phyloP scores from a whole-genome alignment of 2,888 invertebrate species.

The Pammene fasciana region DNA sequence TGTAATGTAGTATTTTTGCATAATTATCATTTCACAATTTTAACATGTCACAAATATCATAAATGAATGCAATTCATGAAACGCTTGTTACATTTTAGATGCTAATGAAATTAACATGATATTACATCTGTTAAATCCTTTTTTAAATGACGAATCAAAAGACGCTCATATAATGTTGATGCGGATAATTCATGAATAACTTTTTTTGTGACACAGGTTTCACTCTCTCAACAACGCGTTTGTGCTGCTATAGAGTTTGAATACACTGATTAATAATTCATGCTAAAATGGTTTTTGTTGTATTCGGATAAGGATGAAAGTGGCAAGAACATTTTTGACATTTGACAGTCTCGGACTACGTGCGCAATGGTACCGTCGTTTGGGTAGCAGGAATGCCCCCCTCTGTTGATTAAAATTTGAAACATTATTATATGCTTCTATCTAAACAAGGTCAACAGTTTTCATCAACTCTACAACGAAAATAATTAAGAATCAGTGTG shows the following conservation, averaged over 20 bases:
- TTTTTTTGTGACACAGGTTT: slow-evolving; percentile 70
- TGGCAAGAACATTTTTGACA: slow-evolving; percentile 29
- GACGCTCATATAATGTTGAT: slow-evolving; percentile 58
- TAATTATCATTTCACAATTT: slow-evolving; percentile 7
- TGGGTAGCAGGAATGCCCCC: slow-evolving; percentile 68
- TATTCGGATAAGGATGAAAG: slow-evolving; percentile 19
- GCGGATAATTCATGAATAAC: slow-evolving; percentile 63
- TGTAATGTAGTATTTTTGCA: slow-evolving; percentile 55
- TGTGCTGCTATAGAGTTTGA: slow-evolving; percentile 39
- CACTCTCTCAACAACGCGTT: slow-evolving; percentile 42
- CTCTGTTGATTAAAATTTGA: slow-evolving; percentile 84
- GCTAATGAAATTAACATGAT: too few relatives aligned
- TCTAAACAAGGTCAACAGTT: slow-evolving; percentile 85
- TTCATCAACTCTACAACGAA: slow-evolving; percentile 79
- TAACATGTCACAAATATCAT: slow-evolving; percentile 16
- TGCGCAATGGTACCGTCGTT: slow-evolving; percentile 43
- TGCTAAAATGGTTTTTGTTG: slow-evolving; percentile 20
- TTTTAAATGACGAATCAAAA: not conserved
- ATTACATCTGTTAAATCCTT: not conserved
- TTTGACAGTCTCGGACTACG: slow-evolving; percentile 42
- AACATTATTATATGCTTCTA: slow-evolving; percentile 76
- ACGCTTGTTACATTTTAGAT: not conserved
- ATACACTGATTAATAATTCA: slow-evolving; percentile 32
- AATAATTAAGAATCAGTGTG: slow-evolving; percentile 77
- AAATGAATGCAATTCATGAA: slow-evolving; percentile 18